A percentile compares a stretch with the other conserved stretches of the same genome.
phyloP scores from a whole-genome alignment of 2,888 invertebrate species.

The Acrobasis consociella region DNA sequence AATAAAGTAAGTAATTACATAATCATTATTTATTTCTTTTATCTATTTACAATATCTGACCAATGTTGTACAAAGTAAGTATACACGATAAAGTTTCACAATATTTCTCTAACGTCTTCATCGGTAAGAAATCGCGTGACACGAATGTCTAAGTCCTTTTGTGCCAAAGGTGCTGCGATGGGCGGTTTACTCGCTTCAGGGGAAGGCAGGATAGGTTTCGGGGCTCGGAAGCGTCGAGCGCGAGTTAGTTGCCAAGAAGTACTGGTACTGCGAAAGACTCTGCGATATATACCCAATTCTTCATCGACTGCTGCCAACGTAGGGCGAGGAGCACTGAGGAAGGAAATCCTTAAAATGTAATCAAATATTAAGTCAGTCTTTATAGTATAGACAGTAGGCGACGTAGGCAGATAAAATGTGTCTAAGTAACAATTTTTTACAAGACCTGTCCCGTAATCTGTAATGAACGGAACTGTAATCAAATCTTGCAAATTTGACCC shows the following conservation, averaged over 20 bases:
- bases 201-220: constrained; percentile 55
- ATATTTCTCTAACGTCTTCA: constrained; percentile 29
- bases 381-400: too few species aligned
- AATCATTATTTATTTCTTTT: too few species aligned
- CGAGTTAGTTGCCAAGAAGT: constrained; percentile 70
- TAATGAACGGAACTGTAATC: too few species aligned
- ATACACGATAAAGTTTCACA: background rate
- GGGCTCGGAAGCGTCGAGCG: constrained; percentile 64
- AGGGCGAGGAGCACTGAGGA: constrained; percentile 60
- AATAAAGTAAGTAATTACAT: too few species aligned
- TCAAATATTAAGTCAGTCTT: background rate
- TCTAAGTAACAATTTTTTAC: too few species aligned
- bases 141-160: constrained; percentile 64
- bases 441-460: too few species aligned
- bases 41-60: too few species aligned
- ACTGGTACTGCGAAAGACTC: constrained; percentile 57
- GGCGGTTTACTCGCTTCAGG: constrained; percentile 63
- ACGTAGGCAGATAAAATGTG: too few species aligned
- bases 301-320: constrained; percentile 56
- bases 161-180: constrained; percentile 56
- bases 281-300: constrained; percentile 45
- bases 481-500: too few species aligned
- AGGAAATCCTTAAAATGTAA: background rate
- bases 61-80: too few species aligned
- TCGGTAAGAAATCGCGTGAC: constrained; percentile 58